A percentile compares a stretch with the other conserved stretches of the same genome.
Evolutionary conservation across 2,113 vertebrate species (phyloP).

Genomic region (Ellobius talpinus): DNA sequence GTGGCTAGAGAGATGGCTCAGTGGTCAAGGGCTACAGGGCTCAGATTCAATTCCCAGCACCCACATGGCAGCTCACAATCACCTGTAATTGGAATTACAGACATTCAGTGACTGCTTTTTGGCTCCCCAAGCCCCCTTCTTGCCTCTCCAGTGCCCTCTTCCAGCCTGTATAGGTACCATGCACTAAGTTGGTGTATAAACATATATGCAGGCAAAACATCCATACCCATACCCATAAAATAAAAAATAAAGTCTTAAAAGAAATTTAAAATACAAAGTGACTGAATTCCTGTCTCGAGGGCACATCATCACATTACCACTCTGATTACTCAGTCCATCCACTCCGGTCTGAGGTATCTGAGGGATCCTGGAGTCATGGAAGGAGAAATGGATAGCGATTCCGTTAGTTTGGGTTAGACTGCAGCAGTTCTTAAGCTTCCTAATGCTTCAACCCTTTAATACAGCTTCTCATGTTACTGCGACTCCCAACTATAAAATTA

Average conservation of each 20-base stretch:
- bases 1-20: not conserved
- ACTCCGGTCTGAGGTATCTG: not conserved
- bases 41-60: not conserved
- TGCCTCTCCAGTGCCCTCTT: not conserved
- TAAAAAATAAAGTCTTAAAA: not conserved
- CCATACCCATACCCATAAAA: not conserved
- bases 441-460: not conserved
- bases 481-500: not conserved
- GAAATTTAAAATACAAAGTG: constrained; percentile 39
- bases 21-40: not conserved
- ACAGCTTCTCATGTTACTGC: not conserved
- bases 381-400: not conserved
- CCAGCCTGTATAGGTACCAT: not conserved
- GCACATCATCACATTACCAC: not conserved
- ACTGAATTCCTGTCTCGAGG: constrained; percentile 2
- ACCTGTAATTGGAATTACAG: not conserved
- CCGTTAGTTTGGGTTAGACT: constrained; percentile 8
- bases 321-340: not conserved
- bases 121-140: not conserved
- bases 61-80: not conserved
- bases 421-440: not conserved
- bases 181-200: not conserved
- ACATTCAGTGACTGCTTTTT: not conserved
- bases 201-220: not conserved
- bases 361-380: not conserved